Percentiles rank a stretch among this genome's conserved stretches.
Evolutionary conservation across 2,888 invertebrate genomes (phyloP).

Genomic region (Parapristionchus giblindavisi): DNA sequence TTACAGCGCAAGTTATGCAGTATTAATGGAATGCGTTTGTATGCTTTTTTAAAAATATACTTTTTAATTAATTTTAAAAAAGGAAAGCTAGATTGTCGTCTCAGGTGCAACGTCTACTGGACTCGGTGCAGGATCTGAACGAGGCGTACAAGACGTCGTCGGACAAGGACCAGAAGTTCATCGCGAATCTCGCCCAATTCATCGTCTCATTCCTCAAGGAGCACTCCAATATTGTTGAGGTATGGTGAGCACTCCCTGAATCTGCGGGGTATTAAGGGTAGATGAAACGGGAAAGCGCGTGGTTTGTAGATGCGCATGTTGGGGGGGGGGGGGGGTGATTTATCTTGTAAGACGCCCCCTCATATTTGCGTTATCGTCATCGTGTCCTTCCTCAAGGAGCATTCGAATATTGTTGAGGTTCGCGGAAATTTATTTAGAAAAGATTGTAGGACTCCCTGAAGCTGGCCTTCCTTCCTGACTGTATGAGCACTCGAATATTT

Average conservation of each 20-base stretch:
- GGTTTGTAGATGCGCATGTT: not conserved
- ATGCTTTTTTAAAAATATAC: not conserved
- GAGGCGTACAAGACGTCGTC: conserved; percentile 91
- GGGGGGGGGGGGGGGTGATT: not conserved
- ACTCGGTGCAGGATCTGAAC: conserved; percentile 82
- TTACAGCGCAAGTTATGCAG: no score
- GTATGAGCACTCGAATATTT: no score
- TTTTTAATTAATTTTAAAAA: not conserved
- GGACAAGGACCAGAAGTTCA: conserved; percentile 92
- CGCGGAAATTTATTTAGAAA: no score
- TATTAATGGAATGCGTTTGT: no score
- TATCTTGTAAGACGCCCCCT: not conserved
- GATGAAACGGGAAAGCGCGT: not conserved
- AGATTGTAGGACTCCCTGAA: no score
- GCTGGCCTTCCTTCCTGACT: no score
- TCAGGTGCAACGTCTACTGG: conserved; percentile 41
- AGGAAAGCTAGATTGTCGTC: not conserved
- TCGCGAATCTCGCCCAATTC: conserved; percentile 96
- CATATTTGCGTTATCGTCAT: not conserved
- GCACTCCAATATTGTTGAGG: conserved; percentile 78
- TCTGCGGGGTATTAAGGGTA: conserved; percentile 2
- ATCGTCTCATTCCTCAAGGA: conserved; percentile 95
- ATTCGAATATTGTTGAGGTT: no score
- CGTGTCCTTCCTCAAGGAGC: not conserved
- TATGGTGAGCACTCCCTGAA: not conserved